These are phyloP conservation scores for Balaeniceps rex DNA, from an alignment of 2,113 vertebrate species.

Conservation along the genomic window DNA sequence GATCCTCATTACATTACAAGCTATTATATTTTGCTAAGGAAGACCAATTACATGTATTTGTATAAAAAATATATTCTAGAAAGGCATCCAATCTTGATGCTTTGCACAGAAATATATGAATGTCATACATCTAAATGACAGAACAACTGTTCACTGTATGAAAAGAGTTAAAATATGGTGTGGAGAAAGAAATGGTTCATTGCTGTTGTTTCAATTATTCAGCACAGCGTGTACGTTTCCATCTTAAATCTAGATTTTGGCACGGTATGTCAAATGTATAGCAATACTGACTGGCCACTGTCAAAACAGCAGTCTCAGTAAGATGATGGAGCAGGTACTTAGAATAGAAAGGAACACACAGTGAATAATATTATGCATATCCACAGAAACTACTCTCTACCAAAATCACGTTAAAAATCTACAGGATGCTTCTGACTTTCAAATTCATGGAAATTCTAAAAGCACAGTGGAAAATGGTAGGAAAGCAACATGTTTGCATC, in stretches of 20 bases:
- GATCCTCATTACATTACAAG: not conserved
- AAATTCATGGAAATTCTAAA: not conserved
- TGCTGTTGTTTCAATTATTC: conserved; percentile 42
- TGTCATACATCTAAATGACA: not conserved
- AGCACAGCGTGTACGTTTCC: not conserved
- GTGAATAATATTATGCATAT: not conserved
- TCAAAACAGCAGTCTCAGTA: conserved; percentile 24
- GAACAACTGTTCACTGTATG: not conserved
- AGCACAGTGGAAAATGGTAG: not conserved
- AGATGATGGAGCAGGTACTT: conserved; percentile 24
- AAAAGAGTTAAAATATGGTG: conserved; percentile 4
- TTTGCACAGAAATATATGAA: not conserved
- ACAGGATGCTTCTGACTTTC: not conserved
- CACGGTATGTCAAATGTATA: not conserved
- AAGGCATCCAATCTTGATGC: not conserved
- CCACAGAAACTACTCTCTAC: not conserved
- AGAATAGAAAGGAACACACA: not conserved
- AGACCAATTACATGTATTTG: not conserved
- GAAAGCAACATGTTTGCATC: not conserved
- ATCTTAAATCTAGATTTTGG: conserved; percentile 15
- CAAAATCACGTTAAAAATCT: not conserved
- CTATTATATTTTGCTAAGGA: not conserved
- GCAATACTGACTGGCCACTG: conserved; percentile 38
- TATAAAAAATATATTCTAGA: not conserved
- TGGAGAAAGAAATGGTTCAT: not conserved